These are phyloP conservation scores for Diadema setosum DNA, from an alignment of 35 echinoderm and acorn worm species.

Conservation along the genomic window DNA sequence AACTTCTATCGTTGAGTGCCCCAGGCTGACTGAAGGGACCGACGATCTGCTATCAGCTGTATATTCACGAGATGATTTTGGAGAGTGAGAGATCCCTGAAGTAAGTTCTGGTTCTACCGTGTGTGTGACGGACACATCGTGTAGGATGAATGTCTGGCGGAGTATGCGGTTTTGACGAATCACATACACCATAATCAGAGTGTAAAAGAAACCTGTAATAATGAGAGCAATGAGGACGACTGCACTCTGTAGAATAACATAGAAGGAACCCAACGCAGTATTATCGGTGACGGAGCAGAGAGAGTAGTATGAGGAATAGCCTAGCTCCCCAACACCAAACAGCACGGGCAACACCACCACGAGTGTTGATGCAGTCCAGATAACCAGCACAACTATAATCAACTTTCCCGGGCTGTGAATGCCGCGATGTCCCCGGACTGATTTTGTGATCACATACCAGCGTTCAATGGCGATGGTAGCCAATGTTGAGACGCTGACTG, in stretches of 20 bases:
- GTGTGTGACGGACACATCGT: too few relatives aligned
- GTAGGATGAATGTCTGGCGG: too few relatives aligned
- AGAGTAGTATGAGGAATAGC: not conserved
- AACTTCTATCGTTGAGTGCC: not conserved
- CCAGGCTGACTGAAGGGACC: too few relatives aligned
- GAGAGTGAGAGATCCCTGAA: not conserved
- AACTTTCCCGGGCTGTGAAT: not conserved
- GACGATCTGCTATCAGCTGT: not conserved
- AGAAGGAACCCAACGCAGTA: too few relatives aligned
- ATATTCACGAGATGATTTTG: not conserved
- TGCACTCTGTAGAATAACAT: too few relatives aligned
- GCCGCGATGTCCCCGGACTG: not conserved
- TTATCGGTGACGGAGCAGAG: not conserved
- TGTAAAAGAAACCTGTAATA: too few relatives aligned
- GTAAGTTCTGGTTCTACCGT: not conserved
- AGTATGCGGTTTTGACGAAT: too few relatives aligned
- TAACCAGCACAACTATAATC: not conserved
- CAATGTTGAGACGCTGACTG: slow-evolving; percentile 32
- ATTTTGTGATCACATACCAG: slow-evolving; percentile 23
- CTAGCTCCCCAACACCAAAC: not conserved
- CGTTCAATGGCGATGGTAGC: slow-evolving; percentile 40
- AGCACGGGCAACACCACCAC: not conserved
- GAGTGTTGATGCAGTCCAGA: not conserved
- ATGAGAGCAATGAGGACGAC: too few relatives aligned
- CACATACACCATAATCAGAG: too few relatives aligned